A percentile compares a stretch with the other conserved stretches of the same genome.
These are phyloP conservation scores for Athripsodes cinereus DNA, from an alignment of 2,888 invertebrate species.

Conservation along the genomic window DNA sequence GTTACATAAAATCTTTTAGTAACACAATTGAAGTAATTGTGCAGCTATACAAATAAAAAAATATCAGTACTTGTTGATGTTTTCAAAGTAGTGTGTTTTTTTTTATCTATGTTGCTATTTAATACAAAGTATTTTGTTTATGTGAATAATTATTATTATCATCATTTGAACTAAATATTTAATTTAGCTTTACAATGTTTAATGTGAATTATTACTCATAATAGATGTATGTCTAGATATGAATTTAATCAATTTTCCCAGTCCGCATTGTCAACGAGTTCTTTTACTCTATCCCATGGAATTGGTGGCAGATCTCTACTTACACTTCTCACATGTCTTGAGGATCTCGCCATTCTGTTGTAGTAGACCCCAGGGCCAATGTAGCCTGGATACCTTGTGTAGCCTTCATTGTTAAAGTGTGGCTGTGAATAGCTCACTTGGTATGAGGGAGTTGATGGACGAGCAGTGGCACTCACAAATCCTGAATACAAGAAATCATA, in stretches of 20 bases:
- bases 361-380: slow-evolving; percentile 38
- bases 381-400: slow-evolving; percentile 45
- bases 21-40: too few relatives aligned
- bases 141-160: too few relatives aligned
- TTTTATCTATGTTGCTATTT: too few relatives aligned
- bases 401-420: slow-evolving; percentile 42
- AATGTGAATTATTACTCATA: too few relatives aligned
- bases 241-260: slow-evolving; percentile 54
- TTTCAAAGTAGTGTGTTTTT: too few relatives aligned
- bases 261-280: slow-evolving; percentile 59
- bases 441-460: slow-evolving; percentile 46
- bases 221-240: too few relatives aligned
- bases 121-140: too few relatives aligned
- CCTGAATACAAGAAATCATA: slow-evolving; percentile 33
- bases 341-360: slow-evolving; percentile 41
- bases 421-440: slow-evolving; percentile 49
- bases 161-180: too few relatives aligned
- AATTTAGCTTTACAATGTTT: too few relatives aligned
- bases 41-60: too few relatives aligned
- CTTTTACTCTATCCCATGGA: slow-evolving; percentile 72
- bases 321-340: slow-evolving; percentile 36
- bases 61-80: too few relatives aligned
- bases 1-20: too few relatives aligned
- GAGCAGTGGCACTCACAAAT: slow-evolving; percentile 35
- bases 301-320: slow-evolving; percentile 55